Base-by-base conservation (phyloP, 1,140 invertebrate species). In the Eupristina koningsbergeri region DNA sequence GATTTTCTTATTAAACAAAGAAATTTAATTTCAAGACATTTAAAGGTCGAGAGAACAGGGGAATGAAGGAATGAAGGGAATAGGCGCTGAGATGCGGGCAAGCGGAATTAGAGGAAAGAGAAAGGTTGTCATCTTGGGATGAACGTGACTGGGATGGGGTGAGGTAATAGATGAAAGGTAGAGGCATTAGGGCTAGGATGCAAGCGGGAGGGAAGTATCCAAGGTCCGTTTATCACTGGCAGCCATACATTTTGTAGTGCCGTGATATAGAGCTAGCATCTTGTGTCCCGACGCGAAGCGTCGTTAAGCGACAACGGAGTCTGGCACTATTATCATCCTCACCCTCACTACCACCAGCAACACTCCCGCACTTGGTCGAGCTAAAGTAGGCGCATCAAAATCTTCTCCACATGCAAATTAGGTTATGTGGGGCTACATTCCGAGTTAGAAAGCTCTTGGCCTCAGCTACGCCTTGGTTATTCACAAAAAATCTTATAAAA, bases 231-330 rank as follows among this genome's bases (percentile, higher is more conserved):
- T 90, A 90, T 91, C 89, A 88, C 86, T 84, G 84, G 84, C 80
- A 88, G 87, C 86, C 87, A 88, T 89, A 88, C 86, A 90, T 90
- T 91, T 89, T 90, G 88, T 87, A 88, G 85, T 86, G 86, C 84
- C 69, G 63, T 80, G 83, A 84, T 87, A 87, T 86, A 87, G 87
- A 85, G 76, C 73, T 58, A 31, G 63, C 83, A 63, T 83, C 85
- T 81, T 84, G 83, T 86, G 80, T 75, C 85, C 84, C 86, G 85
- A 84, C 84, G 74, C 79, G 79, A 74, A 80, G 82, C 86, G 77
- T 88, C 86, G 89, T 87, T 88, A 88, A 86, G 85, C 86, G 86
- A 89, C 85, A 85, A 85, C 45, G 34, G 71, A 77, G 87, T 85
- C 86, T 86, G 83, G 64, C 84, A 80, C 67, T 74, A n/a, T 64